These are phyloP conservation scores for Gymnoscelis rufifasciata DNA, from an alignment of 2,888 invertebrate genomes.

Conservation along the genomic window DNA sequence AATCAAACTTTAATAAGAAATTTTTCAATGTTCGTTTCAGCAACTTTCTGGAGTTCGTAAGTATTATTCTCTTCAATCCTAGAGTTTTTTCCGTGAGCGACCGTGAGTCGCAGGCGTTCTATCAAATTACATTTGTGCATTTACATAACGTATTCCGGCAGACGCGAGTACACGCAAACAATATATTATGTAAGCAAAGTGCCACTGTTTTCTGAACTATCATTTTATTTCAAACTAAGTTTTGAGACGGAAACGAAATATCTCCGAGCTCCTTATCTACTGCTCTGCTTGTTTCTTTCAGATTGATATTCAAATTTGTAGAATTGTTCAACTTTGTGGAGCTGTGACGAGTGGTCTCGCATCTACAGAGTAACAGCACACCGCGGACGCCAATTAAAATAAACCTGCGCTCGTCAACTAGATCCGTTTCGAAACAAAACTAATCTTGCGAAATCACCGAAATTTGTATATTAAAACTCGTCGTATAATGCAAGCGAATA, in stretches of 20 bases:
- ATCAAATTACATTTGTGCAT: slow-evolving; percentile 60
- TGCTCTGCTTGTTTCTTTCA: neutral
- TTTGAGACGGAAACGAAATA: slow-evolving; percentile 7
- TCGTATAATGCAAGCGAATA: slow-evolving; percentile 45
- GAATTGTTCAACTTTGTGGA: neutral
- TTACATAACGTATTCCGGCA: slow-evolving; percentile 60
- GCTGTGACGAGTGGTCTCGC: no score
- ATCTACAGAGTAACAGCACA: no score
- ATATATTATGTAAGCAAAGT: slow-evolving; percentile 25
- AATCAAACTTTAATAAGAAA: no score
- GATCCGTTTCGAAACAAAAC: slow-evolving; percentile 4
- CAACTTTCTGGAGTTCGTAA: no score
- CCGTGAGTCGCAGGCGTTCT: slow-evolving; percentile 47
- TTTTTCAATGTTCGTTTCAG: no score
- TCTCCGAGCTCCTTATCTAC: slow-evolving; percentile 7
- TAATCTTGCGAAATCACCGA: neutral
- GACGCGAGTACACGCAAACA: slow-evolving; percentile 34
- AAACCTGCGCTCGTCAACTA: neutral
- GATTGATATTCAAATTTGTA: neutral
- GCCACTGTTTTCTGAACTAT: slow-evolving; percentile 20
- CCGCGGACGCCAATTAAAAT: neutral
- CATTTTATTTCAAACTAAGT: slow-evolving; percentile 12
- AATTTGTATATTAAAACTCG: slow-evolving; percentile 26
- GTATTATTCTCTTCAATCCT: no score
- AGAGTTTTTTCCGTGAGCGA: neutral